phyloP scores from a whole-genome alignment of 2,113 vertebrate species.

The Otis tarda region DNA sequence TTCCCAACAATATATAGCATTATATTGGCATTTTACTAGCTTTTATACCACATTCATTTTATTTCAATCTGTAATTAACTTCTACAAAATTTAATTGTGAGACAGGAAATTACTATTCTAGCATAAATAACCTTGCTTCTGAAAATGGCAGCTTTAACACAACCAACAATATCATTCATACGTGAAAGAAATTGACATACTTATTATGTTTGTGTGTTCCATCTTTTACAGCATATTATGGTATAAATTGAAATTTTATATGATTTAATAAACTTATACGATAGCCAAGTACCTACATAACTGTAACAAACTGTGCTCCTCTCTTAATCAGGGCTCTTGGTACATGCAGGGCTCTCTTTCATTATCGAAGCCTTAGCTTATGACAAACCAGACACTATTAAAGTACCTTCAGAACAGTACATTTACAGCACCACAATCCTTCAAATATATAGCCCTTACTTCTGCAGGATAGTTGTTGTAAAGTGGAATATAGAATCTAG shows the following conservation, averaged over 20 bases:
- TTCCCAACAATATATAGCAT: neutral
- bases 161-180: constrained; percentile 69
- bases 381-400: constrained; percentile 44
- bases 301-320: constrained; percentile 66
- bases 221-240: constrained; percentile 75
- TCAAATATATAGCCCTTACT: constrained; percentile 7
- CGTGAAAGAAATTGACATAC: constrained; percentile 70
- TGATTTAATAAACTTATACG: constrained; percentile 81
- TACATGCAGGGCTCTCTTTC: neutral
- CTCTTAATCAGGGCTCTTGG: constrained; percentile 53
- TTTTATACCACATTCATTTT: constrained; percentile 67
- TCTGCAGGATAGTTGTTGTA: neutral
- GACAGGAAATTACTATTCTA: constrained; percentile 69
- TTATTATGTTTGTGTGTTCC: constrained; percentile 73
- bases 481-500: neutral
- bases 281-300: constrained; percentile 72
- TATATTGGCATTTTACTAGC: constrained; percentile 50
- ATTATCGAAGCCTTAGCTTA: constrained; percentile 41
- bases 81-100: constrained; percentile 77
- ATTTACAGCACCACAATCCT: neutral
- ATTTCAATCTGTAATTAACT: constrained; percentile 78
- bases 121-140: constrained; percentile 72
- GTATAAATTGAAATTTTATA: constrained; percentile 79
- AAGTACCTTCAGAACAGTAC: constrained; percentile 51
- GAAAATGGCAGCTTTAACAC: constrained; percentile 70